These are phyloP conservation scores for Mantis religiosa DNA, from an alignment of 2,888 invertebrate genomes.

Conservation along the genomic window DNA sequence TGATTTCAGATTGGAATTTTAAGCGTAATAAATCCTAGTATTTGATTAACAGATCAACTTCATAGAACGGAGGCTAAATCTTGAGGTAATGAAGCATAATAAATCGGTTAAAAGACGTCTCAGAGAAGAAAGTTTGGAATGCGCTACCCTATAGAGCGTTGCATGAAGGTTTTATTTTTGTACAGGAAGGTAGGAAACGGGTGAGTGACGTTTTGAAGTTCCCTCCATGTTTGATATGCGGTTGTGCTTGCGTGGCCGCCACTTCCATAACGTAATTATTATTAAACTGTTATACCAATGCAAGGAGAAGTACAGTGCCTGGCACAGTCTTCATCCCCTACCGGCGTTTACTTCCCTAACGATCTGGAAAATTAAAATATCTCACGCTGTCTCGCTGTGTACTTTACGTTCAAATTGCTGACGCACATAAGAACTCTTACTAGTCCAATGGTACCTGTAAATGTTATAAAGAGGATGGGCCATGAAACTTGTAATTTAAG, in stretches of 20 bases:
- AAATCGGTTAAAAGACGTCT: too few relatives aligned
- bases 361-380: neutral
- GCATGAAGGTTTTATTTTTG: neutral
- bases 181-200: neutral
- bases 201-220: neutral
- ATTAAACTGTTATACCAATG: neutral
- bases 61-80: too few relatives aligned
- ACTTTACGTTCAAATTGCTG: neutral
- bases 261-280: neutral
- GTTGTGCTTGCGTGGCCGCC: neutral
- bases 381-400: neutral
- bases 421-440: too few relatives aligned
- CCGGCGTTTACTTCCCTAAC: neutral
- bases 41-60: too few relatives aligned
- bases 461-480: too few relatives aligned
- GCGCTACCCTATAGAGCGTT: neutral
- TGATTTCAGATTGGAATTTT: too few relatives aligned
- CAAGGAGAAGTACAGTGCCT: neutral
- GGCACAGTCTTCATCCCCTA: neutral
- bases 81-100: too few relatives aligned
- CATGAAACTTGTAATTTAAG: too few relatives aligned
- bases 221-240: neutral
- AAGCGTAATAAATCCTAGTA: too few relatives aligned
- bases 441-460: too few relatives aligned
- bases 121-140: too few relatives aligned